Conservation (phyloP, 2,113 vertebrate genomes). For the Hyla sarda region DNA sequence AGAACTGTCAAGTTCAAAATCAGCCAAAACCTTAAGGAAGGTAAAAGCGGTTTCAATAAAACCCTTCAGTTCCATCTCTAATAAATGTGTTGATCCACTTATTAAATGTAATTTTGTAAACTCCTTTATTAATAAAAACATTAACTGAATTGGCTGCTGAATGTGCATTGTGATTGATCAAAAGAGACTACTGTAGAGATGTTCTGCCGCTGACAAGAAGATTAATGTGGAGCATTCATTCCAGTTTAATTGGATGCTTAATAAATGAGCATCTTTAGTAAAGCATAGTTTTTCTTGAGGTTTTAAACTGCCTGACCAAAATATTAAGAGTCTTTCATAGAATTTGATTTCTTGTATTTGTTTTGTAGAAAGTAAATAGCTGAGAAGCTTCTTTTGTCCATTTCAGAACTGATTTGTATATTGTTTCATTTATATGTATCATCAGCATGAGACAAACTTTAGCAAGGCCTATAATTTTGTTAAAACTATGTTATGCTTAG, state of each 20-base stretch:
- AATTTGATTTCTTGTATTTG: not conserved
- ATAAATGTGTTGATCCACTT: slow-evolving; percentile 39
- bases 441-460: not conserved
- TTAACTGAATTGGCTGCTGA: slow-evolving; percentile 30
- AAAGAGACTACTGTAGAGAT: slow-evolving; percentile 48
- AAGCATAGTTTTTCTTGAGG: slow-evolving; percentile 17
- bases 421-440: not conserved
- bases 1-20: not conserved
- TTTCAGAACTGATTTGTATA: not conserved
- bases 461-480: not conserved
- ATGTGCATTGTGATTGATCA: slow-evolving; percentile 46
- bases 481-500: no score
- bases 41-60: not conserved
- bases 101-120: slow-evolving; percentile 24
- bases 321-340: slow-evolving; percentile 14
- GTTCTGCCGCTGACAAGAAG: not conserved
- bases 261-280: slow-evolving; percentile 45
- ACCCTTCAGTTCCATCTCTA: slow-evolving; percentile 23
- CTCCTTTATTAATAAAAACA: slow-evolving; percentile 48
- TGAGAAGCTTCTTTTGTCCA: not conserved
- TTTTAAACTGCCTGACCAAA: slow-evolving; percentile 5
- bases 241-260: slow-evolving; percentile 25
- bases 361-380: not conserved
- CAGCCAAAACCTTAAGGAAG: not conserved
- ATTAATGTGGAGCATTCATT: slow-evolving; percentile 47